Percentiles rank a stretch among this genome's conserved stretches.
Conservation (phyloP, 2,113 vertebrate species). For the Phylloscopus whistleri region DNA sequence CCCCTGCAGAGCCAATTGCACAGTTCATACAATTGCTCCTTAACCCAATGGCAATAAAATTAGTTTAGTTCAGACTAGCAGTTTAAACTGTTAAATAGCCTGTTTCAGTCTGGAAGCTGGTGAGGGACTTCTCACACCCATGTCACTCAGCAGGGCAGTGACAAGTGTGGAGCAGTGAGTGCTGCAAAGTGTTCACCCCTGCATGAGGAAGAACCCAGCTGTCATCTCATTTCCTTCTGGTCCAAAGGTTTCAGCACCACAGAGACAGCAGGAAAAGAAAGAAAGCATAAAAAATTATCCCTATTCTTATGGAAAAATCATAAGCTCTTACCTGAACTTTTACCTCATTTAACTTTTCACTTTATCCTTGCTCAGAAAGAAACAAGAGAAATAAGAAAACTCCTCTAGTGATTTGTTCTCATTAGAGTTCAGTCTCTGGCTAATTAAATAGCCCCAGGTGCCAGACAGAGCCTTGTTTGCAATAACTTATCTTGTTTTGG, state of each 20-base stretch:
- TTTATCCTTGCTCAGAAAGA: not conserved
- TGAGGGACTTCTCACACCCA: not conserved
- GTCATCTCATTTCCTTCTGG: not conserved
- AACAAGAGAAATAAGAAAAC: not conserved
- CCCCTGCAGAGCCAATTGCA: fast-evolving
- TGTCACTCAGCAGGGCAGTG: fast-evolving
- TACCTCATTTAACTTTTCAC: not conserved
- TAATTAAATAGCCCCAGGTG: conserved; percentile 32
- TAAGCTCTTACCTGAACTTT: not conserved
- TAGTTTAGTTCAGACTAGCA: not conserved
- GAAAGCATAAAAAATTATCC: not conserved
- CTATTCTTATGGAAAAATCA: not conserved
- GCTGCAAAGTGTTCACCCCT: not conserved
- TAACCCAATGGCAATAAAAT: not conserved
- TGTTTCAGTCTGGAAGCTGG: not conserved
- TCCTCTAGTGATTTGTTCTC: not conserved
- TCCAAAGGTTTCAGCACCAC: not conserved
- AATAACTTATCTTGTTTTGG: conserved; percentile 6
- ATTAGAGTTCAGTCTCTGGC: not conserved
- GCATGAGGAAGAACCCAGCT: not conserved
- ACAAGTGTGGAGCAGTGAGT: not conserved
- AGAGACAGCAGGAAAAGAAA: not conserved
- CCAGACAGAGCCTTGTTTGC: not conserved
- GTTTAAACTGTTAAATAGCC: not conserved
- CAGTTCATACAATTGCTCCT: not conserved